Conservation (phyloP, 1,140 invertebrate genomes). For the Drosophila pachea region DNA sequence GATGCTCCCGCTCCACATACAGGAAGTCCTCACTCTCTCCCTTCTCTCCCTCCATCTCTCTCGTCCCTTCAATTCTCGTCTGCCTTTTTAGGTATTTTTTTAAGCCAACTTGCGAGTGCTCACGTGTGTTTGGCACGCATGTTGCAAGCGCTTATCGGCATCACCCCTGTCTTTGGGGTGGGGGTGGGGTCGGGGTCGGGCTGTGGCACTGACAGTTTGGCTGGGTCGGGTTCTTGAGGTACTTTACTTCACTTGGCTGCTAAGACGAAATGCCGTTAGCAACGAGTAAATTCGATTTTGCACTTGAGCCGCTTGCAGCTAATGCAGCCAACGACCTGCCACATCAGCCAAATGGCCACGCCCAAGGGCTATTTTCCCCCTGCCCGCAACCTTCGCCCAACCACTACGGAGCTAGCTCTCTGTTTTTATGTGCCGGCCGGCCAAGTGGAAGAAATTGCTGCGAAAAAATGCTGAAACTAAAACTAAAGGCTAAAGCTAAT, state of each 20-base stretch:
- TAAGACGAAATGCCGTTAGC: conserved; percentile 70
- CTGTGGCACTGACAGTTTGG: conserved; percentile 12
- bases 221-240: background rate
- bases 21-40: background rate
- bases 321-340: conserved; percentile 65
- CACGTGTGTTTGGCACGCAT: conserved; percentile 70
- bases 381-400: background rate
- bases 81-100: conserved; percentile 16
- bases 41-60: conserved; percentile 2
- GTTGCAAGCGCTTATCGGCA: conserved; percentile 68
- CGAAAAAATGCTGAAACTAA: conserved; percentile 48
- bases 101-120: conserved; percentile 13
- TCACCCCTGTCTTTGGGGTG: conserved; percentile 41
- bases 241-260: conserved; percentile 54
- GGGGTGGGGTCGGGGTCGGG: background rate
- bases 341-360: conserved; percentile 37
- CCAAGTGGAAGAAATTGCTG: conserved; percentile 50
- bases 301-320: conserved; percentile 73
- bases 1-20: conserved; percentile 53
- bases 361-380: conserved; percentile 15
- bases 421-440: conserved; percentile 39
- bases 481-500: conserved; percentile 54
- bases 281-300: conserved; percentile 69
- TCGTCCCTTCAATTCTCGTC: conserved; percentile 12
- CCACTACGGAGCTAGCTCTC: background rate